Base-by-base conservation (phyloP, 2,888 invertebrate species). In the Chaetogeoica ovagalla region DNA sequence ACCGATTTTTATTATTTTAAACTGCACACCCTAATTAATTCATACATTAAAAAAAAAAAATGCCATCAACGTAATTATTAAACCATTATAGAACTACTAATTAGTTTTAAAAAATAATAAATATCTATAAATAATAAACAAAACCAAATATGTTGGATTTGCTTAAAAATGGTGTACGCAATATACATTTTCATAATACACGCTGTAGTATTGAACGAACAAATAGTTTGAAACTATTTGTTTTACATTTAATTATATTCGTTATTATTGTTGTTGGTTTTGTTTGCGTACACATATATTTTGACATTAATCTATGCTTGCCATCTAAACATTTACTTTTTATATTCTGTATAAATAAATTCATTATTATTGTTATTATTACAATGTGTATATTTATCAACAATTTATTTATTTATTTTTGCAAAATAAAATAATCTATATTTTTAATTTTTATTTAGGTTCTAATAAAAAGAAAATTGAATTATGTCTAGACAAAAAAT, bases 71-170 rank as follows among this genome's bases (percentile, higher is more conserved):
- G 43, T 48, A 48, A 79, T 71, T 79, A 77, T 77, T 70, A 70
- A 77, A 77, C 70, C 60, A 77, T 77, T 77, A 79, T 71, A 79
- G 70, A 79, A 63, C 63, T 71, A 79, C 71, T 79, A 79, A 79
- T 79, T 79, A 79, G 71, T 71, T 79, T 79, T 39, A 55, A 79
- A 79, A 76, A 79, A 71, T 71, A 79, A 77, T 79, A 79, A 71
- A 65, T 79, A 79, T 57, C 52, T 77, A 77, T 48, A 37, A 63
- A 48, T 76, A 59, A 71, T 79, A 71, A 71, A 71, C 79, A 65
- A 71, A 69, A 55, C 79, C 63, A 63, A 63, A 19, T 62, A 3
- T n/a, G n/a, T 77, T 60, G 60, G 76, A 55, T 57, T 79, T 79
- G 63, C n/a, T 77, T 69, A 77, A n/a, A n/a, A n/a, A 69, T 21